Evolutionary conservation across 2,888 invertebrate genomes (phyloP).

Genomic region (Ptychoptera contaminata): DNA sequence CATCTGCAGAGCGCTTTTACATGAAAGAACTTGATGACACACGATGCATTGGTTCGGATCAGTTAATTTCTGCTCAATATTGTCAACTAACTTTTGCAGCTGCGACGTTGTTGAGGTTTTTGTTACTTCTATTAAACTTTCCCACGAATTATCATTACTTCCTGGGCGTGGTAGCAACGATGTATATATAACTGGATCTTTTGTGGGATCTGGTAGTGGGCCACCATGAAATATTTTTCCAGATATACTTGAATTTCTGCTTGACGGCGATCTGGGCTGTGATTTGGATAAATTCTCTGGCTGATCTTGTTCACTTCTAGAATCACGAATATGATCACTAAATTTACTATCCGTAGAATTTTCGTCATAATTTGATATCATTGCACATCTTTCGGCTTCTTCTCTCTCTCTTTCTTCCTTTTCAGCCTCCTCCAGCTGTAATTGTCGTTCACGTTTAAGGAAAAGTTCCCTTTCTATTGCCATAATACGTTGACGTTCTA

Average conservation of each 20-base stretch:
- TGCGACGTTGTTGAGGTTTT: slow-evolving; percentile 87
- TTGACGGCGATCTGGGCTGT: slow-evolving; percentile 22
- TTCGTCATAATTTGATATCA: slow-evolving; percentile 6
- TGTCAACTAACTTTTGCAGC: slow-evolving; percentile 92
- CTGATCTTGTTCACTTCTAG: slow-evolving; percentile 20
- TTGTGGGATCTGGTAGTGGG: neutral
- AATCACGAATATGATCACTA: slow-evolving; percentile 2
- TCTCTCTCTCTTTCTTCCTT: neutral
- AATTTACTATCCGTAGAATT: slow-evolving; percentile 5
- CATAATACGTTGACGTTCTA: too few relatives aligned
- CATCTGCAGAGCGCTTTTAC: slow-evolving; percentile 96
- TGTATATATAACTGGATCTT: slow-evolving; percentile 14
- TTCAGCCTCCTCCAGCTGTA: slow-evolving; percentile 4
- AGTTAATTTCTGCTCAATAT: slow-evolving; percentile 84
- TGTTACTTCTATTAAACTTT: slow-evolving; percentile 84
- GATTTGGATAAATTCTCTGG: slow-evolving; percentile 12
- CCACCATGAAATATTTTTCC: slow-evolving; percentile 21
- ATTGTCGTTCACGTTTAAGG: neutral
- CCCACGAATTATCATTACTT: slow-evolving; percentile 93
- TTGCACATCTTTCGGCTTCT: too few relatives aligned
- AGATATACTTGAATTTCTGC: slow-evolving; percentile 28
- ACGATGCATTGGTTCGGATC: slow-evolving; percentile 99
- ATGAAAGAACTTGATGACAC: slow-evolving; percentile 89
- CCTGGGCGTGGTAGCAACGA: slow-evolving; percentile 57
- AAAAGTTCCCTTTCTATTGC: too few relatives aligned